phyloP scores from a whole-genome alignment of 2,797 vertebrate genomes.

The Hydrolagus colliei region DNA sequence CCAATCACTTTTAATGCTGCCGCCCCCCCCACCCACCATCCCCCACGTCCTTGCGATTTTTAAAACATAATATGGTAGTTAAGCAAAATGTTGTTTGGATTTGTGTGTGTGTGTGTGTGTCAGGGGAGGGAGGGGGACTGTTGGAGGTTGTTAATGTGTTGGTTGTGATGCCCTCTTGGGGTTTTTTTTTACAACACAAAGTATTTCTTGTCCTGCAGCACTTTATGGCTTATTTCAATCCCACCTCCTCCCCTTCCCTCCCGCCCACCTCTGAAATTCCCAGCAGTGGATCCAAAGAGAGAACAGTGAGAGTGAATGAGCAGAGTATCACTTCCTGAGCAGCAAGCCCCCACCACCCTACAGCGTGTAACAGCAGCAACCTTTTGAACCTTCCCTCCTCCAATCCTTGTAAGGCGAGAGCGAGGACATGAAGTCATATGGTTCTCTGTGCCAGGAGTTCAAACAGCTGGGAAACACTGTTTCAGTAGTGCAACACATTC shows the following conservation, averaged over 20 bases:
- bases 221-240: background rate
- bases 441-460: constrained; percentile 53
- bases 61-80: no score
- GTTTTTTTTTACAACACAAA: background rate
- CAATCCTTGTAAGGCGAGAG: constrained; percentile 50
- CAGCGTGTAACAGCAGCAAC: constrained; percentile 46
- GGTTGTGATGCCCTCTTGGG: background rate
- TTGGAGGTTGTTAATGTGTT: background rate
- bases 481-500: constrained; percentile 46
- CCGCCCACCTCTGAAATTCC: constrained; percentile 58
- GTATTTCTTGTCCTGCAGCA: background rate
- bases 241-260: constrained; percentile 58
- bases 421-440: constrained; percentile 51
- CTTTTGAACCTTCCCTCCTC: constrained; percentile 55
- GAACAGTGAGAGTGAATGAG: constrained; percentile 36
- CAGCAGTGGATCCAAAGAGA: constrained; percentile 55
- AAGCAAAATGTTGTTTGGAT: no score
- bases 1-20: no score
- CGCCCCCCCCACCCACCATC: no score
- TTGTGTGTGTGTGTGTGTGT: background rate
- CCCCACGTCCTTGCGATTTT: no score
- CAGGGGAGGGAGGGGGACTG: no score
- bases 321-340: constrained; percentile 42
- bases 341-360: constrained; percentile 40
- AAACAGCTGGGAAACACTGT: constrained; percentile 58